Evolutionary conservation across 2,888 invertebrate genomes (phyloP).

Genomic region (Crematogaster levior): DNA sequence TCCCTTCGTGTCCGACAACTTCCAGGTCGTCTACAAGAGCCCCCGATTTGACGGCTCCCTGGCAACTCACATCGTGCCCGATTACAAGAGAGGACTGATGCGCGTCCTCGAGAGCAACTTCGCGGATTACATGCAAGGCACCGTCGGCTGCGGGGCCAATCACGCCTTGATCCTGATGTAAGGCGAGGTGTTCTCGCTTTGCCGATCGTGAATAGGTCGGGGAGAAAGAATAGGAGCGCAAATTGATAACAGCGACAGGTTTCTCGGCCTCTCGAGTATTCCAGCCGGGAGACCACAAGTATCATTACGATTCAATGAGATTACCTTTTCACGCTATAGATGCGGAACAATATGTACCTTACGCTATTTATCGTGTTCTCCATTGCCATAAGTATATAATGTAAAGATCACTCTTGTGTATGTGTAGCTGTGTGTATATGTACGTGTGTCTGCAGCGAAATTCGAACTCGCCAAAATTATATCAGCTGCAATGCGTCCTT

Average conservation of each 20-base stretch:
- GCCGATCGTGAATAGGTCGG: not conserved
- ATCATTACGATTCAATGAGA: constrained; percentile 8
- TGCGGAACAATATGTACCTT: constrained; percentile 10
- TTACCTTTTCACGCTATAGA: not conserved
- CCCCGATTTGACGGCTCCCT: constrained; percentile 84
- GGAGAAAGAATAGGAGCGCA: not conserved
- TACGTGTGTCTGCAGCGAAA: constrained; percentile 19
- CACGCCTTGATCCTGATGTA: constrained; percentile 86
- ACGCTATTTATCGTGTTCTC: not conserved
- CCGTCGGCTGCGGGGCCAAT: constrained; percentile 88
- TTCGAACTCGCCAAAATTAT: constrained; percentile 20
- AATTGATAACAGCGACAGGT: not conserved
- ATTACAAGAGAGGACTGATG: constrained; percentile 87
- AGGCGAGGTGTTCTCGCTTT: not conserved
- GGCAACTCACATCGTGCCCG: constrained; percentile 88
- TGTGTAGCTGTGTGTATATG: not conserved
- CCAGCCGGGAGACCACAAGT: too few species aligned
- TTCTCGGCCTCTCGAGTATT: not conserved
- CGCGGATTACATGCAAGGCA: constrained; percentile 88
- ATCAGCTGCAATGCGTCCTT: constrained; percentile 1
- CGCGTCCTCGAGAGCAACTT: constrained; percentile 89
- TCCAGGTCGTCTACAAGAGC: constrained; percentile 87
- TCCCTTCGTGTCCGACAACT: constrained; percentile 85
- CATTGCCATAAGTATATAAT: not conserved
- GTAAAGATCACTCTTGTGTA: not conserved